Percentiles rank a stretch among this genome's conserved stretches.
Evolutionary conservation across 1,140 invertebrate genomes (phyloP).

Genomic region (Amphibalanus amphitrite): DNA sequence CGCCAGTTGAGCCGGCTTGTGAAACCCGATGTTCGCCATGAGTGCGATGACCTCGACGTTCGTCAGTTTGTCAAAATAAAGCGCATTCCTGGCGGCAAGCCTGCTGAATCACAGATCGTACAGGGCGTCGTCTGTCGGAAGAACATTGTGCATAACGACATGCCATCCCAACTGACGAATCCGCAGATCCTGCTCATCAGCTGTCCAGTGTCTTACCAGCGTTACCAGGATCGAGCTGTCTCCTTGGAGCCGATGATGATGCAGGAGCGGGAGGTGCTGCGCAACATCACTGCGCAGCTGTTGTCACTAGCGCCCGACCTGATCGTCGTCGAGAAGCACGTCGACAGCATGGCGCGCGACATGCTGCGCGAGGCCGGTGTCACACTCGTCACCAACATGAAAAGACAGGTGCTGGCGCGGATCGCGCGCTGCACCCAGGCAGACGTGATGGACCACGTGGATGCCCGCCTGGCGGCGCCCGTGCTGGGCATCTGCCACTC

Average conservation of each 20-base stretch:
- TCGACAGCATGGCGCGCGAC: slow-evolving; percentile 4
- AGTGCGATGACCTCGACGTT: slow-evolving; percentile 67
- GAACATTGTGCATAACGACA: slow-evolving; percentile 78
- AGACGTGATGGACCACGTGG: slow-evolving; percentile 74
- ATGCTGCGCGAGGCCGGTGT: slow-evolving; percentile 36
- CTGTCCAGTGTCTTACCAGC: slow-evolving; percentile 79
- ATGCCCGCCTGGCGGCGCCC: slow-evolving; percentile 58
- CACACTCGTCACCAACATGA: slow-evolving; percentile 75
- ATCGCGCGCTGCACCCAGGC: slow-evolving; percentile 65
- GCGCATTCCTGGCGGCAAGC: slow-evolving; percentile 64
- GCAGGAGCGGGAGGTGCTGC: slow-evolving; percentile 34
- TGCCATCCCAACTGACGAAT: slow-evolving; percentile 59
- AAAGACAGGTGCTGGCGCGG: slow-evolving; percentile 62
- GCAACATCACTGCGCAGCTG: slow-evolving; percentile 9
- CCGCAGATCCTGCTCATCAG: slow-evolving; percentile 69
- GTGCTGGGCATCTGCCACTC: slow-evolving; percentile 67
- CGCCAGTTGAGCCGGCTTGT: slow-evolving; percentile 60
- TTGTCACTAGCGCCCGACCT: slow-evolving; percentile 14
- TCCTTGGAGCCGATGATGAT: slow-evolving; percentile 79
- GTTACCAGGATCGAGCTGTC: slow-evolving; percentile 73
- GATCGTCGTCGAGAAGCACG: slow-evolving; percentile 10
- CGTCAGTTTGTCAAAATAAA: slow-evolving; percentile 79
- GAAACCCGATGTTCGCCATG: slow-evolving; percentile 48
- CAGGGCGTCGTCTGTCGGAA: slow-evolving; percentile 80
- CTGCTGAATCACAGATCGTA: slow-evolving; percentile 56